Evolutionary conservation across 2,888 invertebrate genomes (phyloP).

Genomic region (Glaucopsyche alexis): DNA sequence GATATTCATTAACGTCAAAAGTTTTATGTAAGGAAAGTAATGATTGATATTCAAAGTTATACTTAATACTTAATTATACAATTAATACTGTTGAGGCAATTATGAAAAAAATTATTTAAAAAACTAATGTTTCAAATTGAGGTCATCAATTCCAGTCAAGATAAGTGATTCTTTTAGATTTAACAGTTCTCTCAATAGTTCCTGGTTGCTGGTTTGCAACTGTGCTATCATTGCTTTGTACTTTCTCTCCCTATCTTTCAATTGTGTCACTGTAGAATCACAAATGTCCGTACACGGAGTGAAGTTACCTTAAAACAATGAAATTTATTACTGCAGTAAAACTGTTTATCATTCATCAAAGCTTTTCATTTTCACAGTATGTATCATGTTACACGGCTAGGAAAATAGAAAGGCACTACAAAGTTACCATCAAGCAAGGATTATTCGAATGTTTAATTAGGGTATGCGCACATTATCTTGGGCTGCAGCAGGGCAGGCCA

Average conservation of each 20-base stretch:
- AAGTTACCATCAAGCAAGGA: neutral
- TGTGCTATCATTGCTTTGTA: conserved; percentile 56
- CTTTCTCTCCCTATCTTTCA: conserved; percentile 56
- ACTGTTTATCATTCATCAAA: neutral
- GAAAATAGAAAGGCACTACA: too few species aligned
- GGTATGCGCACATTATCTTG: too few species aligned
- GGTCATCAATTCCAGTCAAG: conserved; percentile 45
- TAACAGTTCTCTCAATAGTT: conserved; percentile 55
- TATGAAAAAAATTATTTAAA: neutral
- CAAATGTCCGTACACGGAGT: conserved; percentile 58
- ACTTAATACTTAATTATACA: conserved; percentile 28
- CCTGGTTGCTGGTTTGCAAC: conserved; percentile 57
- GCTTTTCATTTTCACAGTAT: too few species aligned
- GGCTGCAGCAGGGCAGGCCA: too few species aligned
- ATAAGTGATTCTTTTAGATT: conserved; percentile 59
- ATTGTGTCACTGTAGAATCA: conserved; percentile 50
- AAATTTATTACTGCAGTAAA: neutral
- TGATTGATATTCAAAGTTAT: conserved; percentile 11
- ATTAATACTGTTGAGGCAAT: conserved; percentile 14
- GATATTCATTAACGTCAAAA: neutral
- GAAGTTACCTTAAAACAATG: conserved; percentile 45
- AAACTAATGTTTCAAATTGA: conserved; percentile 33
- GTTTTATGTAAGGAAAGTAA: neutral
- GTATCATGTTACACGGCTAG: too few species aligned
- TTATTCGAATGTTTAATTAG: neutral